These are phyloP conservation scores for Bathynomus jamesi DNA, from an alignment of 1,140 invertebrate genomes.

Conservation along the genomic window DNA sequence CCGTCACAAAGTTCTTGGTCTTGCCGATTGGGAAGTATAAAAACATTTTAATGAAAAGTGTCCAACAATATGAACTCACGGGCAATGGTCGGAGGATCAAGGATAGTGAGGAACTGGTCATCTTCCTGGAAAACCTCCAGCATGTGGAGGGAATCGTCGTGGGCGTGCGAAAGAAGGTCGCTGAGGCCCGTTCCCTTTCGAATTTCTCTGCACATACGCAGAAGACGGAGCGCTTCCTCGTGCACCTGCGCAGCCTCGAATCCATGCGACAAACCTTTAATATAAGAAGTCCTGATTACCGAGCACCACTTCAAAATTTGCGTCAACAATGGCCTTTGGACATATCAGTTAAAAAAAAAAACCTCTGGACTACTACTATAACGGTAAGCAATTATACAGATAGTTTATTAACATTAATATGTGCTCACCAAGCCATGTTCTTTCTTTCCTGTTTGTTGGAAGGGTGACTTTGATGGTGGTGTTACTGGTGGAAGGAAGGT, in stretches of 20 bases:
- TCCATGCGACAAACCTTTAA: slow-evolving; percentile 66
- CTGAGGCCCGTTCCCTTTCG: slow-evolving; percentile 68
- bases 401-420: background rate
- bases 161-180: slow-evolving; percentile 60
- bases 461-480: slow-evolving; percentile 49
- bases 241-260: slow-evolving; percentile 71
- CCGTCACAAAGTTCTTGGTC: too few relatives aligned
- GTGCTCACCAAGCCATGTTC: slow-evolving; percentile 51
- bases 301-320: background rate
- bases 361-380: background rate
- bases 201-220: slow-evolving; percentile 80
- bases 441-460: slow-evolving; percentile 54
- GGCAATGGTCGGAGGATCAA: slow-evolving; percentile 64
- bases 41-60: background rate
- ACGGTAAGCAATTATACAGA: background rate
- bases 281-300: background rate
- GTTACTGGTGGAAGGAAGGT: slow-evolving; percentile 40
- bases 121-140: slow-evolving; percentile 65
- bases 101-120: slow-evolving; percentile 66
- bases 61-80: slow-evolving; percentile 47
- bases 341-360: background rate
- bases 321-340: background rate
- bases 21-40: background rate
- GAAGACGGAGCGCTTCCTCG: slow-evolving; percentile 76
- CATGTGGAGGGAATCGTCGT: slow-evolving; percentile 62